These are phyloP conservation scores for Ursus arctos DNA, from an alignment of 2,113 vertebrate genomes.

Conservation along the genomic window DNA sequence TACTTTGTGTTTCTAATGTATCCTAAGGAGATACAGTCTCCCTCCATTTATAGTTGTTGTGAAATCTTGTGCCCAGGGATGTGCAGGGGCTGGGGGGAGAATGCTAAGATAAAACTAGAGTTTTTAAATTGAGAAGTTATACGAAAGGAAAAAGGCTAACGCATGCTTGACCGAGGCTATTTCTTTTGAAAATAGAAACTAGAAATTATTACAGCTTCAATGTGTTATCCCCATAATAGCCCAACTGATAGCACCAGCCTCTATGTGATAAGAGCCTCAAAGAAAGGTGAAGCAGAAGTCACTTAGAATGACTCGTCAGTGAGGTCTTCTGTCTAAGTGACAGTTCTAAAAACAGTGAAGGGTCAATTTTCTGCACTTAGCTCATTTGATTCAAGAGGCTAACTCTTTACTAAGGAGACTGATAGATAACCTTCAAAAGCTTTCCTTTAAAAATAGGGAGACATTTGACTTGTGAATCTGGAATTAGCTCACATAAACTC, in stretches of 20 bases:
- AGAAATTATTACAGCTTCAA: constrained; percentile 60
- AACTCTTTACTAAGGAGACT: background rate
- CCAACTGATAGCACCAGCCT: constrained; percentile 26
- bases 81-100: background rate
- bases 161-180: constrained; percentile 35
- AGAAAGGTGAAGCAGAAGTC: constrained; percentile 63
- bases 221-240: constrained; percentile 63
- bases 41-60: background rate
- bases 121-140: constrained; percentile 41
- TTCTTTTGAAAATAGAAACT: constrained; percentile 61
- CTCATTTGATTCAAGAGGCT: constrained; percentile 36
- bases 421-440: constrained; percentile 47
- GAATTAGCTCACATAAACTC: background rate
- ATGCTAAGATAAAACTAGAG: background rate
- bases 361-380: background rate
- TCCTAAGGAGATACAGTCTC: background rate
- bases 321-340: constrained; percentile 10
- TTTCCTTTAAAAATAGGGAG: background rate
- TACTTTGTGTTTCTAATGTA: background rate
- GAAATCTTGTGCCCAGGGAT: background rate
- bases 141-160: constrained; percentile 43
- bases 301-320: background rate
- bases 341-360: constrained; percentile 47
- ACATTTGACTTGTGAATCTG: constrained; percentile 34
- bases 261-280: constrained; percentile 59